phyloP scores from a whole-genome alignment of 37 sponge, comb jelly and placozoan genomes.

The Cliona cf. orientalis region DNA sequence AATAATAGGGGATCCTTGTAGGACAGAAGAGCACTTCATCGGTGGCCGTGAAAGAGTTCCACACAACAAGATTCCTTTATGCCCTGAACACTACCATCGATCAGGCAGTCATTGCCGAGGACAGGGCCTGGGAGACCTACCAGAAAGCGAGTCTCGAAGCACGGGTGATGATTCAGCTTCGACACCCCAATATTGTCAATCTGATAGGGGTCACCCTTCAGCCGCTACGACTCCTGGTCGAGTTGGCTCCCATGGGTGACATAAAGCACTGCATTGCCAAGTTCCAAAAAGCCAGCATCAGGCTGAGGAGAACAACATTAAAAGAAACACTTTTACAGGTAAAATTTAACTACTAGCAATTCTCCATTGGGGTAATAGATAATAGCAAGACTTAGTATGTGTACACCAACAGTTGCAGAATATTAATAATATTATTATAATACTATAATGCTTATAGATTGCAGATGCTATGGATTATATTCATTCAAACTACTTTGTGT shows the following conservation, averaged over 20 bases:
- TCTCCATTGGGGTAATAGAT: no score
- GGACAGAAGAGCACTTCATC: no score
- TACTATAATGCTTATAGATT: no score
- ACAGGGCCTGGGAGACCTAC: conserved; percentile 63
- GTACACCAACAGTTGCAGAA: no score
- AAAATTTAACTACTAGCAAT: no score
- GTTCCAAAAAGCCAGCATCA: conserved; percentile 28
- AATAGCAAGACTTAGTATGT: no score
- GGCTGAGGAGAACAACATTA: conserved; percentile 44
- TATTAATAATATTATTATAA: no score
- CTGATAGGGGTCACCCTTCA: conserved; percentile 72
- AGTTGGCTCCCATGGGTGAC: conserved; percentile 79
- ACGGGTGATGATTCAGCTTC: conserved; percentile 73
- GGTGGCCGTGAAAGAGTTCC: conserved; percentile 69
- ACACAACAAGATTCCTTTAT: not conserved
- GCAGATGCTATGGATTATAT: conserved; percentile 80
- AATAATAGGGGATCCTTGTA: no score
- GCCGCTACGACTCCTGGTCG: conserved; percentile 74
- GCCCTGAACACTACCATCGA: not conserved
- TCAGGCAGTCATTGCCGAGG: conserved; percentile 4
- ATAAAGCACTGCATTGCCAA: conserved; percentile 44
- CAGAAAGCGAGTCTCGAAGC: conserved; percentile 73
- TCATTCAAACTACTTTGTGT: conserved; percentile 76
- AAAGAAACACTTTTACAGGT: conserved; percentile 70
- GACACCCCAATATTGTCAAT: conserved; percentile 68